phyloP scores from a whole-genome alignment of 2,797 vertebrate species.

The Carduelis carduelis region DNA sequence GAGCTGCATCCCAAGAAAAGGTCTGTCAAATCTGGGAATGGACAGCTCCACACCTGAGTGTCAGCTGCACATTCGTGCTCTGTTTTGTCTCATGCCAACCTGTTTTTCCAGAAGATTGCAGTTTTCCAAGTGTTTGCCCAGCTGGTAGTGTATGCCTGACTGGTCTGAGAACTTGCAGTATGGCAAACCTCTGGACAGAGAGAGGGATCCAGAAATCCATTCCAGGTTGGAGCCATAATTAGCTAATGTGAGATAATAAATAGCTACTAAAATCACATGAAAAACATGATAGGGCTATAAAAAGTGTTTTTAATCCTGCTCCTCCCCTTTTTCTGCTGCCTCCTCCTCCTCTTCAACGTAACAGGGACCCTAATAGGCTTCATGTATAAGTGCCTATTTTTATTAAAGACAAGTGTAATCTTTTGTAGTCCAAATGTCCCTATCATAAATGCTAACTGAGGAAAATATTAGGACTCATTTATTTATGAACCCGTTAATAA shows the following conservation, averaged over 20 bases:
- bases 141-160: neutral
- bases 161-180: neutral
- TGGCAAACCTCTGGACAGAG: neutral
- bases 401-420: conserved; percentile 87
- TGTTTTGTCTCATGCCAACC: neutral
- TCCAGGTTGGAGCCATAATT: conserved; percentile 29
- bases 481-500: conserved; percentile 95
- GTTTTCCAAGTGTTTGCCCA: neutral
- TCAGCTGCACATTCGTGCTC: fast-evolving
- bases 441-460: conserved; percentile 88
- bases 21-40: neutral
- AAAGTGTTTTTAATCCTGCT: conserved; percentile 28
- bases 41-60: fast-evolving
- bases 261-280: conserved; percentile 23
- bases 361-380: conserved; percentile 86
- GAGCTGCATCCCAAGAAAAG: neutral
- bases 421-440: conserved; percentile 84
- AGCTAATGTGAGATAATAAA: conserved; percentile 34
- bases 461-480: conserved; percentile 89
- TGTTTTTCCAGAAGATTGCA: neutral
- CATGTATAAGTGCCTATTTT: conserved; percentile 87
- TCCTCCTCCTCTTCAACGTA: conserved; percentile 48
- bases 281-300: conserved; percentile 14
- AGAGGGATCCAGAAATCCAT: neutral
- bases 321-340: conserved; percentile 63